Base-by-base conservation (phyloP, 2,888 invertebrate genomes). In the Hartigia nigra region DNA sequence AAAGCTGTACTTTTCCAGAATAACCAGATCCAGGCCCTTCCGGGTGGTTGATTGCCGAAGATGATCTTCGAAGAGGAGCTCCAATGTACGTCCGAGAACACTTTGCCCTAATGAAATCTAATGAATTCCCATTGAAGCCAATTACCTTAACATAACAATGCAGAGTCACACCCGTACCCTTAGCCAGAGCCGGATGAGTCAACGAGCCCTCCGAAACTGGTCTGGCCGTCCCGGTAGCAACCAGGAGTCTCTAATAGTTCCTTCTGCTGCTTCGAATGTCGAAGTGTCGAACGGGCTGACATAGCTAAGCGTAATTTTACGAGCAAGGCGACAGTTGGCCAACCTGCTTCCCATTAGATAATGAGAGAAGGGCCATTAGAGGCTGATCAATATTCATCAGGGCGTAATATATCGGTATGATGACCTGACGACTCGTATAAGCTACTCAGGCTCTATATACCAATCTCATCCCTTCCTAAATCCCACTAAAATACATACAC, bases 291-390 rank as follows among this genome's bases (percentile, higher is more conserved):
- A 72, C 76, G 76, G 77, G 76, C 78, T 39, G 81, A 81, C 81
- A 76, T 81, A 79, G 70, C 80, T 72, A 81, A 79, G 82, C 78
- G 81, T 77, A 80, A 77, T 82, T 80, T 80, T 74, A 81, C 77
- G 78, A 37, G 77, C 79, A 39, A 70, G 69, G 77, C 79, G 80
- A 79, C 76, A 76, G 78, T 76, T 79, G 79, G 77, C 77, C 23
- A 75, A 74, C 77, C 79, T 79, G 79, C 76, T 74, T 77, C 77
- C 85, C 83, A 83, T 86, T 85, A 86, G 86, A 84, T 84, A 84
- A 87, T 84, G 83, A 84, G 80, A 82, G 82, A 81, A 77, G 81
- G 76, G 82, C 85, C 83, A 84, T 85, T 84, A 84, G 84, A 81
- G 82, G 80, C 82, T 76, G 83, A 84, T 77, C 79, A 55, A 77